Evolutionary conservation across 2,797 vertebrate genomes (phyloP), one percentile per base, ranked within the genome.

Genomic region (Lophotriccus pileatus): DNA sequence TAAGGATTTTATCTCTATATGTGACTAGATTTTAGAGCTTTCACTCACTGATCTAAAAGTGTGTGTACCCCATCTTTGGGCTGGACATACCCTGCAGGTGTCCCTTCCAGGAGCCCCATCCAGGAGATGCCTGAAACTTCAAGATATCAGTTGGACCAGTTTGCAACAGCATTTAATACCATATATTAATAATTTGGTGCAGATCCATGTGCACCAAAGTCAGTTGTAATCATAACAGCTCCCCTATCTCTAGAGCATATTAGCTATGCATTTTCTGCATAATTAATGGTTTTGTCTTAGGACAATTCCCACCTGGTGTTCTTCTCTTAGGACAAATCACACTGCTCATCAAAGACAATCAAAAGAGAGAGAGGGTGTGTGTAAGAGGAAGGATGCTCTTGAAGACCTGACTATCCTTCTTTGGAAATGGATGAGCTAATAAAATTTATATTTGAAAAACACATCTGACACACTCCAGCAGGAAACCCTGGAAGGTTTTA

Each of bases 301-400:
- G 18, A 43, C 22, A 37, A 64, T 77, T 64, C n/a, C 43, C 21
- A 39, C 3, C 37, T 50, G 23, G 4, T 56, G 14, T 25, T 63
- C 43, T 63, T 69, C 7, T 41, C 18, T n/a, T 49, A 56, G 12
- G n/a, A 63, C 10, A 58, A 77, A 39, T 44, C n/a, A 18, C 5
- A 8, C 14, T 39, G 28, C 5, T 17, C n/a, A 50, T 9, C 28
- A 58, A 44, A 64, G 24, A 58, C 6, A 34, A 20, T 14, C 3
- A 5, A 70, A 77, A n/a, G 14, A n/a, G 36, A 30, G 28, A 34
- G 9, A 37, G 9, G 5, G 10, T 14, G 22, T 14, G 13, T 37
- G 5, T n/a, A 36, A 50, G 17, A n/a, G 14, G n/a, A 58, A 70
- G 12, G 14, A 77, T 0, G 0, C 8, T 9, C 20, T 30, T n/a